Evolutionary conservation across 2,113 vertebrate genomes (phyloP).

Genomic region (Heliornis fulica): DNA sequence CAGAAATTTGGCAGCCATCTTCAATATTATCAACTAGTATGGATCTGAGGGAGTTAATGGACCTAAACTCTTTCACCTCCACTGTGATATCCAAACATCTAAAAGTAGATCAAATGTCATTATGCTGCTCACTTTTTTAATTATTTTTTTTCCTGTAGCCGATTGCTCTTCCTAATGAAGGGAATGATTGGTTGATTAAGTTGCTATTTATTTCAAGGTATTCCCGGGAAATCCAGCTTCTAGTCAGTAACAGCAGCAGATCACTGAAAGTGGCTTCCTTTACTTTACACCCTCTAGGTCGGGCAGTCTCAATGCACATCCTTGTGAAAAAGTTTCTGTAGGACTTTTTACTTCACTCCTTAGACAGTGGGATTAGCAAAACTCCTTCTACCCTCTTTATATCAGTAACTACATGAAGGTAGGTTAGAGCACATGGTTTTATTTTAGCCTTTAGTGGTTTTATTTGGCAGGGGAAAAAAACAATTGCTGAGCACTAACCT

Average conservation of each 20-base stretch:
- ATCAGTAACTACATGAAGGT: slow-evolving; percentile 32
- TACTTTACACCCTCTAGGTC: not conserved
- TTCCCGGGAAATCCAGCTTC: not conserved
- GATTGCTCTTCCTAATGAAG: not conserved
- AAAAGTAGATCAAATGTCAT: not conserved
- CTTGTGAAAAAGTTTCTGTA: not conserved
- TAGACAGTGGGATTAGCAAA: not conserved
- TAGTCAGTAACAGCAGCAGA: not conserved
- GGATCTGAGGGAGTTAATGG: not conserved
- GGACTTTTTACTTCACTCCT: not conserved
- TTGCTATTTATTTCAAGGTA: not conserved
- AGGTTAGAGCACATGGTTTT: slow-evolving; percentile 30
- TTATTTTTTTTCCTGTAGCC: not conserved
- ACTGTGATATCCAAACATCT: not conserved
- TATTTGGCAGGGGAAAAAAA: not conserved
- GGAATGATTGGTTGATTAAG: not conserved
- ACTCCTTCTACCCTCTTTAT: not conserved
- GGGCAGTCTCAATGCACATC: not conserved
- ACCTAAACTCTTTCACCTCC: not conserved
- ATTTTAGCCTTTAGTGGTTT: slow-evolving; percentile 42
- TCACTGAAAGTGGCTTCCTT: not conserved
- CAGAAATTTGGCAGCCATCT: not conserved
- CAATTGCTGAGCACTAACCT: slow-evolving; percentile 21
- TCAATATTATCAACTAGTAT: not conserved
- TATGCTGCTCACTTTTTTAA: not conserved